phyloP scores from a whole-genome alignment of 53 echinoderm and acorn worm genomes.

The Paelopatides confundens region DNA sequence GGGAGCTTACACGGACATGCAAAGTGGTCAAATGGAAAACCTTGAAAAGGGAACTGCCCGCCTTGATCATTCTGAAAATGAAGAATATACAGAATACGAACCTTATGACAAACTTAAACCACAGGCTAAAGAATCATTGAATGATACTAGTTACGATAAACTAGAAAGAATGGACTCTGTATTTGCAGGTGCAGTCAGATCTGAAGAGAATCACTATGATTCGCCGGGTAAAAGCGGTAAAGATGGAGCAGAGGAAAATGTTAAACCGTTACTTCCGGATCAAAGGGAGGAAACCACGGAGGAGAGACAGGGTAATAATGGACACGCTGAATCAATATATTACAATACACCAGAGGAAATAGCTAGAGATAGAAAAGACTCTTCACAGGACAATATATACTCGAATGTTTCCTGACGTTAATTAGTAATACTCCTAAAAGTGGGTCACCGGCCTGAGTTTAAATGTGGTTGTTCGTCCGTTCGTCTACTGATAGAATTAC shows the following conservation, averaged over 20 bases:
- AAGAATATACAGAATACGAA: not conserved
- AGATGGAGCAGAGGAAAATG: not conserved
- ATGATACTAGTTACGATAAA: not conserved
- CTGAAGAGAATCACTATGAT: not conserved
- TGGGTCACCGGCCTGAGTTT: no score
- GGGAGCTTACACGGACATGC: not conserved
- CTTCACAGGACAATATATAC: not conserved
- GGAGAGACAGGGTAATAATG: not conserved
- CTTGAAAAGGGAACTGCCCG: no score
- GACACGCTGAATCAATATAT: not conserved
- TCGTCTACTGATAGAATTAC: no score
- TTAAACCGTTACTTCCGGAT: not conserved
- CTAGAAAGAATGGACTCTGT: not conserved
- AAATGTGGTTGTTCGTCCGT: no score
- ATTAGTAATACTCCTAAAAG: no score
- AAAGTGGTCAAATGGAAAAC: not conserved
- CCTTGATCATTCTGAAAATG: not conserved
- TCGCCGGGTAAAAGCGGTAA: not conserved
- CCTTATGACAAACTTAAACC: not conserved
- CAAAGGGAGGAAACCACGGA: not conserved
- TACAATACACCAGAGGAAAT: slow-evolving; percentile 2
- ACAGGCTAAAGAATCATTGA: not conserved
- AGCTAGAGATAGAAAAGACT: not conserved
- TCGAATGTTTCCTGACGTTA: slow-evolving; percentile 4
- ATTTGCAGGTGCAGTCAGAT: not conserved